Base-by-base conservation (phyloP, 64 coral and sea anemone species). In the Catalaphyllia jardinei region DNA sequence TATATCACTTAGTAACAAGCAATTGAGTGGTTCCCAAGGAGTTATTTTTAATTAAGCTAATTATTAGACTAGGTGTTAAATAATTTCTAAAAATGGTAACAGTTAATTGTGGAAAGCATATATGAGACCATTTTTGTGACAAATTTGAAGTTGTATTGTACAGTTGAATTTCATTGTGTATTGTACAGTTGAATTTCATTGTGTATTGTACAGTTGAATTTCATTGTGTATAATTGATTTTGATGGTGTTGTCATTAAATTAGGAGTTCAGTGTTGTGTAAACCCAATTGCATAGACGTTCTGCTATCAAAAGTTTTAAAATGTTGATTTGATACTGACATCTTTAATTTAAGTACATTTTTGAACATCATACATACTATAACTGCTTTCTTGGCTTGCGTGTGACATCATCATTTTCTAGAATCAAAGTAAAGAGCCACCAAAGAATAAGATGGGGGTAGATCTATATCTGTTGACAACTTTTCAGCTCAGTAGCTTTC, bases 161-260 rank as follows among this genome's bases (percentile, higher is more conserved):
- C 33, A 85, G 55, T 62, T 62, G 79, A 8, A 62, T 33, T 81
- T 17, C 27, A 46, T 79, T 79, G 46, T 62, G 79, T 30, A 81
- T 62, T n/a, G n/a, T n/a, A n/a, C n/a, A n/a, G n/a, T n/a, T n/a
- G n/a, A n/a, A n/a, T n/a, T n/a, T n/a, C n/a, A n/a, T n/a, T n/a
- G n/a, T 83, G 61, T 71, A 71, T 85, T 85, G 81, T 85, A 85
- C 33, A 85, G 55, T 62, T 62, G 79, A 8, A 62, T 33, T 81
- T 17, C 27, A 46, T 79, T 79, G 46, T 62, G 79, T 30, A 81
- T 62, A 60, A 19, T 62, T 4, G 3, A 46, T 81, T 16, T 60
- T 35, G 79, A 81, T 81, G 30, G 54, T 28, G 24, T 81, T 29
- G n/a, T 81, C 59, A 30, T 55, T 81, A 62, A 63, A 60, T 63